phyloP scores from a whole-genome alignment of 2,797 vertebrate species.

The Microcaecilia unicolor region DNA sequence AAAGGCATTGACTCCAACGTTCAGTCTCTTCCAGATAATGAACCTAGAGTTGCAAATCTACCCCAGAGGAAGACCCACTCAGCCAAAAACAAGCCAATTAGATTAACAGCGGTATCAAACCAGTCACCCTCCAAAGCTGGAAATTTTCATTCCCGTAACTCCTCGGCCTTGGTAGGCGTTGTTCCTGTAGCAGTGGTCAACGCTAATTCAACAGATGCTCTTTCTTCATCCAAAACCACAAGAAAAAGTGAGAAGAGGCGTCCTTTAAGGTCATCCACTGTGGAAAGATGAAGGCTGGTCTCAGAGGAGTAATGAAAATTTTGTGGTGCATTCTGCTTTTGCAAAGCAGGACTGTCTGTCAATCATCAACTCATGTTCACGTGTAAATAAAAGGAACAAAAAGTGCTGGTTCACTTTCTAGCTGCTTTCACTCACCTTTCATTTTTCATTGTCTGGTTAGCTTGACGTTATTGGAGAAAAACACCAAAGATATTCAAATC shows the following conservation, averaged over 20 bases:
- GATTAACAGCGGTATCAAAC: conserved; percentile 13
- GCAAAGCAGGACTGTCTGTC: conserved; percentile 10
- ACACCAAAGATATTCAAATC: conserved; percentile 44
- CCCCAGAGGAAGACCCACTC: conserved; percentile 23
- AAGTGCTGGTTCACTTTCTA: conserved; percentile 97
- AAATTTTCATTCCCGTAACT: background rate
- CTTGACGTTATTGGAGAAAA: conserved; percentile 25
- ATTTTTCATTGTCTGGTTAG: conserved; percentile 6
- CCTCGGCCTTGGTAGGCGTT: conserved; percentile 8
- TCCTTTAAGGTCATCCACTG: conserved; percentile 37
- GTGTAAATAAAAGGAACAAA: conserved; percentile 37
- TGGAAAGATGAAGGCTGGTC: conserved; percentile 63
- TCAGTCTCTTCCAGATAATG: conserved; percentile 9
- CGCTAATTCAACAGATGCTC: conserved; percentile 5
- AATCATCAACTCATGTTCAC: conserved; percentile 22
- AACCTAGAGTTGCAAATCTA: conserved; percentile 12
- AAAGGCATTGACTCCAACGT: conserved; percentile 3
- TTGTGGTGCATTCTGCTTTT: conserved; percentile 36
- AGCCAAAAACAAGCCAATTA: conserved; percentile 23
- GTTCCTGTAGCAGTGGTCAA: background rate
- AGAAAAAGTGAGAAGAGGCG: conserved; percentile 44
- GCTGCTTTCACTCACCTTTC: conserved; percentile 29
- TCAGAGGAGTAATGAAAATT: background rate
- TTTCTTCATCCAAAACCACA: conserved; percentile 24
- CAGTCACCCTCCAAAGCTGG: conserved; percentile 17